phyloP scores from a whole-genome alignment of 2,113 vertebrate species.

The Mormoops blainvillei region DNA sequence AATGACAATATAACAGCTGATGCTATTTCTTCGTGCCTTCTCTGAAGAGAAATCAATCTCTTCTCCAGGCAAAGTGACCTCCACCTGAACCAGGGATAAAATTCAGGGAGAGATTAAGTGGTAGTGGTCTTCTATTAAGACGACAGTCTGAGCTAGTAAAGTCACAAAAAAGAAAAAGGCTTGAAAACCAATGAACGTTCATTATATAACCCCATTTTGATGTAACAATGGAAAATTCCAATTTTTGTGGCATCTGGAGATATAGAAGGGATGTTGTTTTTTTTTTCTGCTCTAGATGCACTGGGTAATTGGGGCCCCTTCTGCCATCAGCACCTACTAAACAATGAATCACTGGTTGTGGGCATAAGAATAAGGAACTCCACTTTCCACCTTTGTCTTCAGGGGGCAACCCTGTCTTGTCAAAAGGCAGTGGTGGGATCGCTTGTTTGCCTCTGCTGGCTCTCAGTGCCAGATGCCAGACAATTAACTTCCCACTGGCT shows the following conservation, averaged over 20 bases:
- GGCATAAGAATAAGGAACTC: conserved; percentile 21
- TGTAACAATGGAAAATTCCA: background rate
- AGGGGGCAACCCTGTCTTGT: conserved; percentile 24
- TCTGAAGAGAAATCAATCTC: conserved; percentile 25
- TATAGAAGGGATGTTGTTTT: conserved; percentile 10
- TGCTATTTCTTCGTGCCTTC: background rate
- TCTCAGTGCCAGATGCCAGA: conserved; percentile 26
- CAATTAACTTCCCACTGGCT: conserved; percentile 51
- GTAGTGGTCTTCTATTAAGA: conserved; percentile 8
- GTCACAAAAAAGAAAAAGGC: background rate
- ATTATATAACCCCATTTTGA: background rate
- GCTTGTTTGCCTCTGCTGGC: conserved; percentile 54
- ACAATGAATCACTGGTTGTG: background rate
- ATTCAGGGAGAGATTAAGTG: background rate
- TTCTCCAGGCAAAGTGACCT: background rate
- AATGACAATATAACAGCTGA: conserved; percentile 34
- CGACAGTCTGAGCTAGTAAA: background rate
- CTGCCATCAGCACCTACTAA: conserved; percentile 22
- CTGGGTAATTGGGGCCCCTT: background rate
- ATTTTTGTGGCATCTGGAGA: conserved; percentile 12
- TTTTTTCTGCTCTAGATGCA: conserved; percentile 38
- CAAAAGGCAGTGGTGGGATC: conserved; percentile 44
- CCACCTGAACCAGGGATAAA: conserved; percentile 9
- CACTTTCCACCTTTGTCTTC: conserved; percentile 46
- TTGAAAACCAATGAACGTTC: background rate